Evolutionary conservation across 92 coral and sea anemone species (phyloP).

Genomic region (Actinernus sp.): DNA sequence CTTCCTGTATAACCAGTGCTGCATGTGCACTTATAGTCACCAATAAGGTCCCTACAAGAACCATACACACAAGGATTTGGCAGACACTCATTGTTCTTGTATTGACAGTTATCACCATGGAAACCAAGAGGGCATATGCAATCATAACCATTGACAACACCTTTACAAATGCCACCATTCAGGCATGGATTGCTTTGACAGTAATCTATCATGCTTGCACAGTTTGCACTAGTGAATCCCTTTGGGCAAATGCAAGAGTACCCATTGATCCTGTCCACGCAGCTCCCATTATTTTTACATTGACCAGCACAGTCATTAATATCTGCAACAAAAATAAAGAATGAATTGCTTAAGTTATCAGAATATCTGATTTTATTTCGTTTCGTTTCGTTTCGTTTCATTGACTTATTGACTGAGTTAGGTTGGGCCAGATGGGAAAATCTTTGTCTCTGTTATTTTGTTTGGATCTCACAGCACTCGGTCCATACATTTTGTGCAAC

Average conservation of each 20-base stretch:
- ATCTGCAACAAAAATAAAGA: constrained; percentile 41
- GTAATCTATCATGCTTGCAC: constrained; percentile 70
- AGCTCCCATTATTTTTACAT: constrained; percentile 83
- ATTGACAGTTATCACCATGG: constrained; percentile 76
- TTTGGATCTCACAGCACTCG: too few species aligned
- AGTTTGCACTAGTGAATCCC: constrained; percentile 78
- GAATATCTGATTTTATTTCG: background rate
- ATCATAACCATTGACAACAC: constrained; percentile 65
- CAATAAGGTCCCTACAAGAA: constrained; percentile 71
- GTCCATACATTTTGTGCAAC: too few species aligned
- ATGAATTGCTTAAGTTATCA: too few species aligned
- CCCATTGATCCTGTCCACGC: constrained; percentile 79
- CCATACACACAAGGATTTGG: constrained; percentile 91
- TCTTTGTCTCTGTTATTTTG: too few species aligned
- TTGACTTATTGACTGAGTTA: too few species aligned
- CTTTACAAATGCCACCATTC: constrained; percentile 88
- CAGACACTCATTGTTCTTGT: constrained; percentile 70
- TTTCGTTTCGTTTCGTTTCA: too few species aligned
- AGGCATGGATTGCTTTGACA: constrained; percentile 78
- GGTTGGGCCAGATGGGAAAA: too few species aligned
- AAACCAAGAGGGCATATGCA: constrained; percentile 91
- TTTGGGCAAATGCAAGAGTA: constrained; percentile 73
- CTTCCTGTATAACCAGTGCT: constrained; percentile 75
- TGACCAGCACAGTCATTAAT: constrained; percentile 93
- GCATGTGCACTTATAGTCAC: constrained; percentile 88